Base-by-base conservation (phyloP, 2,888 invertebrate species). In the Dicranocentrus wangi region DNA sequence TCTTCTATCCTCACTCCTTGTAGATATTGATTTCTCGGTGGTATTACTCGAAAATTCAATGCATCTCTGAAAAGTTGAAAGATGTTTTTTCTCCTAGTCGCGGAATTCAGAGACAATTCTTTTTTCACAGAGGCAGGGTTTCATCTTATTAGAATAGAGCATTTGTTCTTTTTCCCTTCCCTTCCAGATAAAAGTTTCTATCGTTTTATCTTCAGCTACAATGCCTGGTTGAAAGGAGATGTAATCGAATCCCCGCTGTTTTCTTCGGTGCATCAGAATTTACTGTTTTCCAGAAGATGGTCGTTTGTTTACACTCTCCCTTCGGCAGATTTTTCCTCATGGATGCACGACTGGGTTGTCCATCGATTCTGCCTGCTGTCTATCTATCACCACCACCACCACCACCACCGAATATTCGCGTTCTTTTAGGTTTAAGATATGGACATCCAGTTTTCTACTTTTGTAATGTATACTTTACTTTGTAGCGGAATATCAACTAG, bases 161-260 rank as follows among this genome's bases (percentile, higher is more conserved):
- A 71, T 71, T 58, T 70, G 32, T 71, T 42, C 60, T 39, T 73
- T n/a, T 63, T 63, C 42, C 42, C 21, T 63, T 65, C 28, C 65
- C 42, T 55, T 39, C 28, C 63, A n/a, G 25, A 15, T 19, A 55
- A 65, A 73, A 72, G 55, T 42, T 53, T 61, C 28, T 55, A 42
- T 27, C 27, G 66, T 27, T n/a, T n/a, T 43, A 8, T 28, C 42
- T 68, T 51, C 47, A 51, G 13, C 23, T 43, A 65, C 19, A 23
- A 55, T 53, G 43, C 43, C 55, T 60, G 21, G 39, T 28, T 42
- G 55, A 55, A 39, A 75, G 32, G n/a, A 63, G 66, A 76, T 66
- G 68, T 68, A 69, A 76, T 76, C 76, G 69, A 76, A 51, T 60
- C 47, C 23, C 58, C 43, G 32, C 53, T 53, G 51, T 27, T 68